Evolutionary conservation across 2,113 vertebrate genomes (phyloP).

Genomic region (Grantiella picta): DNA sequence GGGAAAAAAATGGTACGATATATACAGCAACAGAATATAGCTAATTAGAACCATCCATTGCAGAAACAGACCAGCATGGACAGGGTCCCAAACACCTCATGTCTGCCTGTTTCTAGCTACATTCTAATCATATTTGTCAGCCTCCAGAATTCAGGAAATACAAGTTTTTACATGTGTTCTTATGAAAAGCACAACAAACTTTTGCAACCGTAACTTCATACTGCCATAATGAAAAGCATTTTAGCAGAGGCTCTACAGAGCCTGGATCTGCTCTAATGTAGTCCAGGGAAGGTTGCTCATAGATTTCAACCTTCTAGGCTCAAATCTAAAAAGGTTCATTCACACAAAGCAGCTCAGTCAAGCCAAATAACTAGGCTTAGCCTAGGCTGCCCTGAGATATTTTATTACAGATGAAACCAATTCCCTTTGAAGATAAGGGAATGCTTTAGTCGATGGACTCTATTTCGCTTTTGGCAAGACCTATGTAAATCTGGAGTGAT

Average conservation of each 20-base stretch:
- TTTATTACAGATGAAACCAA: constrained; percentile 40
- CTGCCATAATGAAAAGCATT: background rate
- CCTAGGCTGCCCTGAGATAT: background rate
- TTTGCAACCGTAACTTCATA: background rate
- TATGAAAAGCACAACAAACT: background rate
- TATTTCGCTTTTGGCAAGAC: constrained; percentile 11
- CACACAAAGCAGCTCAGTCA: background rate
- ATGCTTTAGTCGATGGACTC: background rate
- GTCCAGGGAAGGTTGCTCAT: background rate
- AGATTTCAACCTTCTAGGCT: background rate
- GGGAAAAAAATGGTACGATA: background rate
- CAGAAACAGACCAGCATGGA: background rate
- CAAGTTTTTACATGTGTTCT: background rate
- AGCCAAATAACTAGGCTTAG: constrained; percentile 12
- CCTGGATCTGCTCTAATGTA: background rate
- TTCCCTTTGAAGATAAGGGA: constrained; percentile 40
- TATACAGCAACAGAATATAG: background rate
- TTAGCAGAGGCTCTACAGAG: background rate
- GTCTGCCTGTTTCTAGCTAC: background rate
- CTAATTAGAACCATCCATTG: background rate
- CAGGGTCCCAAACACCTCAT: background rate
- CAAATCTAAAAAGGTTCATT: background rate
- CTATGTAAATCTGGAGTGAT: constrained; percentile 19
- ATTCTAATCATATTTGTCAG: background rate
- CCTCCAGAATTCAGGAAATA: background rate